phyloP scores from a whole-genome alignment of 53 echinoderm and acorn worm species.

The Stichopus horrens region DNA sequence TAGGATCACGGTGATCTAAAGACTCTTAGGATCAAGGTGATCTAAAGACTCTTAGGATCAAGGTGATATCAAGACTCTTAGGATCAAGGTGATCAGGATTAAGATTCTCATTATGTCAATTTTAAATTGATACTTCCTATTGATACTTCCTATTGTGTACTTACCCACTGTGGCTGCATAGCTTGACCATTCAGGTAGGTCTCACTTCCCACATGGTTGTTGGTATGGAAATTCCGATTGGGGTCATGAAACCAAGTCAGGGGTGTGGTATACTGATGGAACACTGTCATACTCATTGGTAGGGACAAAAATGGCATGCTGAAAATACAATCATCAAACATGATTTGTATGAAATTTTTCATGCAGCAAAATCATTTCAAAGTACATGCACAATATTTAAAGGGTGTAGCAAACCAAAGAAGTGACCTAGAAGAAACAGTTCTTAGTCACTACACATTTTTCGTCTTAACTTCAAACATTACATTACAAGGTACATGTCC shows the following conservation, averaged over 20 bases:
- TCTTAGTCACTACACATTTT: too few relatives aligned
- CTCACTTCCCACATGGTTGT: conserved; percentile 49
- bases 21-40: too few relatives aligned
- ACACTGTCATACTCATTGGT: conserved; percentile 60
- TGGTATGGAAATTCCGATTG: conserved; percentile 61
- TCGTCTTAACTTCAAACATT: too few relatives aligned
- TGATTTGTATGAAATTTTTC: not conserved
- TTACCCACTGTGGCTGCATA: conserved; percentile 64
- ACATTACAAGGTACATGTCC: too few relatives aligned
- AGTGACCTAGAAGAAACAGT: too few relatives aligned
- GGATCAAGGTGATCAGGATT: too few relatives aligned
- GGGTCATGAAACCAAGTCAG: conserved; percentile 63
- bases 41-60: too few relatives aligned
- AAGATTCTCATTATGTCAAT: too few relatives aligned
- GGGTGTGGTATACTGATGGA: conserved; percentile 66
- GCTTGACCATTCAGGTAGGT: conserved; percentile 44
- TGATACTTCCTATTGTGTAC: not conserved
- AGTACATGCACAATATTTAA: not conserved
- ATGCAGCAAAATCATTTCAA: not conserved
- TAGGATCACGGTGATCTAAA: too few relatives aligned
- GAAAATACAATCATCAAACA: conserved; percentile 2
- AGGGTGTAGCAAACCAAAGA: too few relatives aligned
- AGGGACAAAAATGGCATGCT: conserved; percentile 64
- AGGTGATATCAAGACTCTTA: too few relatives aligned
- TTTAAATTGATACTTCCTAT: too few relatives aligned